Conservation (phyloP, 2,113 vertebrate genomes). For the Herpetotheres cachinnans region DNA sequence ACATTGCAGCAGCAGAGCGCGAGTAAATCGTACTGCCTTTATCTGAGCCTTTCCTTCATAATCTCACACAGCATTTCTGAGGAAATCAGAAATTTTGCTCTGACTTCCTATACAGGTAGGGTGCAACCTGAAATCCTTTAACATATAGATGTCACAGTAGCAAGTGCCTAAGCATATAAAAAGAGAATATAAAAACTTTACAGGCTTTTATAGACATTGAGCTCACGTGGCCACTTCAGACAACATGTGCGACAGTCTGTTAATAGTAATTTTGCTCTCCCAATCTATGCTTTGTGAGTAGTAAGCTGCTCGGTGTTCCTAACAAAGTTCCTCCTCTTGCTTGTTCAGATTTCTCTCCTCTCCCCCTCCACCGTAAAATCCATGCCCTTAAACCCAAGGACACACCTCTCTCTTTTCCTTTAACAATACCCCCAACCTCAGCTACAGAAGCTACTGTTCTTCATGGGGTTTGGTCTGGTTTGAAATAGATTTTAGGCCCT, state of each 20-base stretch:
- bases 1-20: not conserved
- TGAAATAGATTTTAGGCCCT: not conserved
- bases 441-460: not conserved
- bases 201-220: not conserved
- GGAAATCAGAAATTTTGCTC: not conserved
- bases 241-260: accelerated
- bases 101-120: not conserved
- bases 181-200: not conserved
- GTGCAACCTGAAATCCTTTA: not conserved
- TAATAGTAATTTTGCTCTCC: not conserved
- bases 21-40: not conserved
- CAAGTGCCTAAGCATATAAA: not conserved
- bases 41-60: not conserved
- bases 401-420: not conserved
- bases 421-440: not conserved
- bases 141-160: not conserved
- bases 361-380: not conserved
- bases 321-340: not conserved
- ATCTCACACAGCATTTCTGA: not conserved
- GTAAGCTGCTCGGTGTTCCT: not conserved
- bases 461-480: not conserved
- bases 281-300: not conserved
- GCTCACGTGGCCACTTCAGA: not conserved
- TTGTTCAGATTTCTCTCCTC: not conserved
- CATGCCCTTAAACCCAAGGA: not conserved